phyloP scores from a whole-genome alignment of 2,113 vertebrate species.

The Ciconia stormi region DNA sequence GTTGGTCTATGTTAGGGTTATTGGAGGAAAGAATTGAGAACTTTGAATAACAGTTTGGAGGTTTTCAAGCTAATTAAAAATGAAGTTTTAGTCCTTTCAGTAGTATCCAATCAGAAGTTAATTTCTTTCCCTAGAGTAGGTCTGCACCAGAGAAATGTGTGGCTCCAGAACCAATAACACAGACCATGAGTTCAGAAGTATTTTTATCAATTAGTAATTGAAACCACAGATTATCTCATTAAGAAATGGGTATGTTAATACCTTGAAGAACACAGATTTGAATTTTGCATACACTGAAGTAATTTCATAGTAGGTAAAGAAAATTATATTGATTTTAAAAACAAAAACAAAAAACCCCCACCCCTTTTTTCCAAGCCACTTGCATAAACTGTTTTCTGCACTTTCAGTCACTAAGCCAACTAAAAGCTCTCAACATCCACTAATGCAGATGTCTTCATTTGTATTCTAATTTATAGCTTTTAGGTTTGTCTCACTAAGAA shows the following conservation, averaged over 20 bases:
- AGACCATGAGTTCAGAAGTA: not conserved
- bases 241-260: not conserved
- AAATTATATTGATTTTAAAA: not conserved
- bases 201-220: not conserved
- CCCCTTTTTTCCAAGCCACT: not conserved
- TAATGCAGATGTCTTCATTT: not conserved
- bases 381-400: not conserved
- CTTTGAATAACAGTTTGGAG: not conserved
- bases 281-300: not conserved
- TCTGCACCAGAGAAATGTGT: not conserved
- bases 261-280: not conserved
- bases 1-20: not conserved
- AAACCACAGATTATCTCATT: not conserved
- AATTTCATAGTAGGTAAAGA: not conserved
- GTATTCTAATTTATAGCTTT: not conserved
- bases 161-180: not conserved
- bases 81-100: not conserved
- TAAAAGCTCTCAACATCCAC: not conserved
- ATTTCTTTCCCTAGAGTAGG: not conserved
- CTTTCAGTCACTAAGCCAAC: not conserved
- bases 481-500: not conserved
- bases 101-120: not conserved
- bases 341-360: not conserved
- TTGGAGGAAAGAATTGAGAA: not conserved
- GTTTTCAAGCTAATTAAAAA: not conserved